phyloP scores from a whole-genome alignment of 2,113 vertebrate genomes.

The Acanthochromis polyacanthus region DNA sequence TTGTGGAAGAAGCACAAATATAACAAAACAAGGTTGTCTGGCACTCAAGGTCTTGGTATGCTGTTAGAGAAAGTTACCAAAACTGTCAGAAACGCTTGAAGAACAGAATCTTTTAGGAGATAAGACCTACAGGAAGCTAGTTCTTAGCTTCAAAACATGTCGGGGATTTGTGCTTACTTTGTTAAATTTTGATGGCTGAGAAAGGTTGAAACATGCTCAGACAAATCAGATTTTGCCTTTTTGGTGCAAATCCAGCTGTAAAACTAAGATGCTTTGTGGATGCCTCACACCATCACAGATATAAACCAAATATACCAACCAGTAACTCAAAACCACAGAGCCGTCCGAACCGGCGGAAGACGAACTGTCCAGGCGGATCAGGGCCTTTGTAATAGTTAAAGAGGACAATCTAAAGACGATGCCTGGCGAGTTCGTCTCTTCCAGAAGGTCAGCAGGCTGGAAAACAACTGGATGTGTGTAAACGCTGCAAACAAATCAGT shows the following conservation, averaged over 20 bases:
- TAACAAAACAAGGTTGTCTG: too few relatives aligned
- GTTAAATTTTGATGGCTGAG: too few relatives aligned
- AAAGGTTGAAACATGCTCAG: neutral
- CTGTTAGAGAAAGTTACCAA: neutral
- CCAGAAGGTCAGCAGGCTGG: conserved; percentile 48
- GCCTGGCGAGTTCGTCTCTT: conserved; percentile 71
- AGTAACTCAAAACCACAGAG: conserved; percentile 6
- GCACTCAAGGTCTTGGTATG: neutral
- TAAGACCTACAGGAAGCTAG: too few relatives aligned
- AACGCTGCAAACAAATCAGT: conserved; percentile 40
- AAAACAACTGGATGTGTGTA: conserved; percentile 3
- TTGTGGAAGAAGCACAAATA: neutral
- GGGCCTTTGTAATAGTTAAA: conserved; percentile 85
- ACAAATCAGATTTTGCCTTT: neutral
- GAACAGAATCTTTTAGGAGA: too few relatives aligned
- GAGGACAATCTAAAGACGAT: conserved; percentile 86
- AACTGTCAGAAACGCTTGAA: neutral
- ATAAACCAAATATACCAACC: neutral
- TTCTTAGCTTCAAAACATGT: too few relatives aligned
- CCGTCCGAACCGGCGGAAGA: conserved; percentile 50
- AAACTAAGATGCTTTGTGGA: conserved; percentile 48
- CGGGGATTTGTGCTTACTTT: too few relatives aligned
- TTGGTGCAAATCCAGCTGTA: conserved; percentile 31
- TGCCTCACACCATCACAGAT: conserved; percentile 12
- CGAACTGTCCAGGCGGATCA: conserved; percentile 76